phyloP scores from a whole-genome alignment of 2,888 invertebrate genomes.

The Drosophila mimica region DNA sequence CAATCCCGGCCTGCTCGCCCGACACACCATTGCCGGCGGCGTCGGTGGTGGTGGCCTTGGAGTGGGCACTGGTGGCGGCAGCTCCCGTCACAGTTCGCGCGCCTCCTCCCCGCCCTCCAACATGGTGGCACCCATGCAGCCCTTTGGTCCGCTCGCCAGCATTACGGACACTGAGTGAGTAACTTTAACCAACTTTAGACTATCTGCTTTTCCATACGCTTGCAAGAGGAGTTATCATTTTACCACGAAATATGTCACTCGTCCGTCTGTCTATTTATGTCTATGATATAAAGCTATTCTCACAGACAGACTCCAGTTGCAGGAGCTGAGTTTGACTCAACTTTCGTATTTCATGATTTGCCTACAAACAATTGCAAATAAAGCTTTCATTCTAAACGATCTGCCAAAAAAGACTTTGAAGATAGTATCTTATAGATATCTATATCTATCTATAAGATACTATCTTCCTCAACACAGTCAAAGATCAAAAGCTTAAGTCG shows the following conservation, averaged over 20 bases:
- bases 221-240: background rate
- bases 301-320: too few species aligned
- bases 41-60: conserved; percentile 1
- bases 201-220: background rate
- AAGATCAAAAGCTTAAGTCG: background rate
- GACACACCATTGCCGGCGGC: conserved; percentile 77
- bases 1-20: conserved; percentile 85
- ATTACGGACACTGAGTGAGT: conserved; percentile 89
- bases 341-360: background rate
- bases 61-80: conserved; percentile 40
- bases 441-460: too few species aligned
- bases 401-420: background rate
- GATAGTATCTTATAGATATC: background rate
- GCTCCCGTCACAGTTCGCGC: conserved; percentile 83
- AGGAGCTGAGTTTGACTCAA: background rate
- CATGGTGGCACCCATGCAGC: conserved; percentile 86
- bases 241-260: background rate
- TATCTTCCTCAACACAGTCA: background rate
- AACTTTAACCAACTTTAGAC: background rate
- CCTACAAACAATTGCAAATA: background rate
- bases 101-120: conserved; percentile 85
- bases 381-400: background rate
- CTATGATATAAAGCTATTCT: background rate
- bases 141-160: conserved; percentile 87
- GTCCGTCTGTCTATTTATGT: background rate